Evolutionary conservation across 2,888 invertebrate species (phyloP).

Genomic region (Agapetus fuscipes): DNA sequence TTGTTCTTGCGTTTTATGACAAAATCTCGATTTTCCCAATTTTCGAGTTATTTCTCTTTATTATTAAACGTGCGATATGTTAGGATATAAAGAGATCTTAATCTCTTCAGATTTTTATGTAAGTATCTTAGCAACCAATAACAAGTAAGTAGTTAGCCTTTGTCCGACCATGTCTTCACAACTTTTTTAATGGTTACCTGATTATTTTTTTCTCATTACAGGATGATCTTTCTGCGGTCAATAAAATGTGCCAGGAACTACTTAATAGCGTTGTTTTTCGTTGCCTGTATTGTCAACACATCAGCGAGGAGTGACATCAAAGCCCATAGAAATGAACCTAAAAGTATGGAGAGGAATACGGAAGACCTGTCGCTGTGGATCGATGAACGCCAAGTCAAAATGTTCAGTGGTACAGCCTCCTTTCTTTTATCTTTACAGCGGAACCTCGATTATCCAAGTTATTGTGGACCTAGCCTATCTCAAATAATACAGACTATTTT

Average conservation of each 20-base stretch:
- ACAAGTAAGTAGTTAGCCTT: too few species aligned
- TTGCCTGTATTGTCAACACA: constrained; percentile 6
- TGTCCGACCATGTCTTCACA: too few species aligned
- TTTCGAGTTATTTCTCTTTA: too few species aligned
- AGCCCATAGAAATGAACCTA: constrained; percentile 12
- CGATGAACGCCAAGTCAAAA: constrained; percentile 82
- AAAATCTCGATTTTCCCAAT: too few species aligned
- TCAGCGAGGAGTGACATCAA: constrained; percentile 14
- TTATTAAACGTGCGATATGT: too few species aligned
- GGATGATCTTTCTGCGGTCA: too few species aligned
- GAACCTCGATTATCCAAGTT: constrained; percentile 1
- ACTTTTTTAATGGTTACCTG: background rate
- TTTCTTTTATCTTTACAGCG: background rate
- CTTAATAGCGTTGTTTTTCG: constrained; percentile 4
- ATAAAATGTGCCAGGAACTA: background rate
- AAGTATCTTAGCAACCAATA: too few species aligned
- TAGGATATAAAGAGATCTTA: too few species aligned
- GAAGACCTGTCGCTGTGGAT: constrained; percentile 78
- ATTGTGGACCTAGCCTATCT: too few species aligned
- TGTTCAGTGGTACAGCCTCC: constrained; percentile 75
- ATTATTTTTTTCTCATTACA: background rate
- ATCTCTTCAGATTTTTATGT: too few species aligned
- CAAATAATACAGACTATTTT: too few species aligned
- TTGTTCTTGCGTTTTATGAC: too few species aligned
- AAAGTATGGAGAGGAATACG: constrained; percentile 11